These are phyloP conservation scores for Campoplex nolae DNA, from an alignment of 2,888 invertebrate genomes.

Conservation along the genomic window DNA sequence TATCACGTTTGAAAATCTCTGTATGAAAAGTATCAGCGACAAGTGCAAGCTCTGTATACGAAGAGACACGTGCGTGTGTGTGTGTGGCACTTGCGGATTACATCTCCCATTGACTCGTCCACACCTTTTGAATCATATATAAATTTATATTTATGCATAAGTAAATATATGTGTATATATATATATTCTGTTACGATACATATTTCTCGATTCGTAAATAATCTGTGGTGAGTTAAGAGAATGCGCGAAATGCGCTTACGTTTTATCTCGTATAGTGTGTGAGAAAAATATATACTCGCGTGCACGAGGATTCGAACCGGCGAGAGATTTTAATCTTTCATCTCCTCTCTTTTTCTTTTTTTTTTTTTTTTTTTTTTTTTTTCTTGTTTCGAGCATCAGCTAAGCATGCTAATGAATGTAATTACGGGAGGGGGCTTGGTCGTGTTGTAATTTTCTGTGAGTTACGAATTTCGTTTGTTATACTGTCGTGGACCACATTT, in stretches of 20 bases:
- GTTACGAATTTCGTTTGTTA: neutral
- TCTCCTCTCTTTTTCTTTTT: neutral
- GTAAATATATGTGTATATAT: conserved; percentile 14
- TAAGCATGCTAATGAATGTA: neutral
- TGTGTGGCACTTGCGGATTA: conserved; percentile 26
- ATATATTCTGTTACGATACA: neutral
- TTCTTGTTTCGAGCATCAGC: neutral
- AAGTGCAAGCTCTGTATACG: neutral
- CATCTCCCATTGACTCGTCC: neutral
- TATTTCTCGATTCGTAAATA: conserved; percentile 17
- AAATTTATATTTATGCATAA: conserved; percentile 6
- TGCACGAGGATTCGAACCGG: conserved; percentile 6
- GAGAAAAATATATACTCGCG: neutral
- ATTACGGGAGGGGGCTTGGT: conserved; percentile 3
- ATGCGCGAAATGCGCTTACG: conserved; percentile 1
- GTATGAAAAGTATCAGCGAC: neutral
- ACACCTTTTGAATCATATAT: neutral
- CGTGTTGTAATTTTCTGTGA: neutral
- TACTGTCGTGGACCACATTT: neutral
- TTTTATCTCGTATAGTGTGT: neutral
- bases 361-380: no score
- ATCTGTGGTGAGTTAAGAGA: conserved; percentile 40
- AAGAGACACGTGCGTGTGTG: conserved; percentile 5
- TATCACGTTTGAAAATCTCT: neutral
- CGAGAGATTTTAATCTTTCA: conserved; percentile 1